phyloP scores from a whole-genome alignment of 1,140 invertebrate species.

The Carposina sasakii region DNA sequence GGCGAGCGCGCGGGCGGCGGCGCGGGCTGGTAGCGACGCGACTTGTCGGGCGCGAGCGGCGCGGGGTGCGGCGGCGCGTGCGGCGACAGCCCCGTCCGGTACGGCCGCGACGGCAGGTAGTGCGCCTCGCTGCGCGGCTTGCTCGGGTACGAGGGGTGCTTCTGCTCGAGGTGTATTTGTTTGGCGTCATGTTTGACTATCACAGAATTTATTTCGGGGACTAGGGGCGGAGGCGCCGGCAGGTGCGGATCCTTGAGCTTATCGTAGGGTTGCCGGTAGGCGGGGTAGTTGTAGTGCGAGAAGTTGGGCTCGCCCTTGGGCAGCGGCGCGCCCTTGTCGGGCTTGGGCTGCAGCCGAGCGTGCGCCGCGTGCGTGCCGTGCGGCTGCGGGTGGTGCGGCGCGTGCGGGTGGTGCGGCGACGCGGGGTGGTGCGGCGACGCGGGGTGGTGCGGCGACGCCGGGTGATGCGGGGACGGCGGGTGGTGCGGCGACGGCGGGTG shows the following conservation, averaged over 20 bases:
- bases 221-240: conserved; percentile 75
- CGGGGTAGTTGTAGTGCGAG: conserved; percentile 76
- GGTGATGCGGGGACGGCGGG: conserved; percentile 34
- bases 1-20: conserved; percentile 78
- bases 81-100: conserved; percentile 83
- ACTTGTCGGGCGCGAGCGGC: conserved; percentile 75
- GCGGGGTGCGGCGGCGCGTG: conserved; percentile 51
- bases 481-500: conserved; percentile 26
- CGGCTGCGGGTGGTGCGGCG: conserved; percentile 7
- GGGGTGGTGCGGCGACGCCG: conserved; percentile 29
- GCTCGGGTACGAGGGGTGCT: conserved; percentile 77
- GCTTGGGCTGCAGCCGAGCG: conserved; percentile 72
- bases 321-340: conserved; percentile 73
- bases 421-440: background rate
- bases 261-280: conserved; percentile 47
- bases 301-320: conserved; percentile 84
- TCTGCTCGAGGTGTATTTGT: conserved; percentile 73
- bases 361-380: background rate
- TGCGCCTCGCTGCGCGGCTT: conserved; percentile 82
- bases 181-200: conserved; percentile 85
- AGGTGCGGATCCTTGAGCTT: conserved; percentile 73
- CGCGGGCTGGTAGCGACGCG: conserved; percentile 84
- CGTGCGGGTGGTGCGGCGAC: conserved; percentile 1
- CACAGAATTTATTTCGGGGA: conserved; percentile 83
- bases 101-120: conserved; percentile 82